A percentile compares a stretch with the other conserved stretches of the same genome.
Evolutionary conservation across 1,140 invertebrate species (phyloP).

Genomic region (Drosophila setifemur): DNA sequence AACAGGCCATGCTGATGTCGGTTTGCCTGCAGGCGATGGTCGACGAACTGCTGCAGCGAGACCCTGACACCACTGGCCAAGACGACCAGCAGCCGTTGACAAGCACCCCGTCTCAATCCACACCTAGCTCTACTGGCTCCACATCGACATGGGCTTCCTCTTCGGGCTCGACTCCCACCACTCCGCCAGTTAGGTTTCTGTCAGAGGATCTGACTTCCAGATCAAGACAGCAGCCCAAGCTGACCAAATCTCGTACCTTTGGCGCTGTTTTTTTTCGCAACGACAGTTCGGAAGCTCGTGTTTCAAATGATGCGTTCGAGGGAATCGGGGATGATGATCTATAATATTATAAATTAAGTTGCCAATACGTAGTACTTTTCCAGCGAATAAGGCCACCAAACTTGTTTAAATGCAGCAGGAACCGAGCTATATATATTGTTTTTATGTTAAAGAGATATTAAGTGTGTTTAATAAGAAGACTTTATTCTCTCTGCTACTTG

Average conservation of each 20-base stretch:
- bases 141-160: slow-evolving; percentile 77
- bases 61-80: slow-evolving; percentile 53
- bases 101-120: slow-evolving; percentile 52
- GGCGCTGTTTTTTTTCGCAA: slow-evolving; percentile 85
- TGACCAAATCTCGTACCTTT: slow-evolving; percentile 81
- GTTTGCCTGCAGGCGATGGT: slow-evolving; percentile 97
- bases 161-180: slow-evolving; percentile 58
- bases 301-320: slow-evolving; percentile 94
- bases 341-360: slow-evolving; percentile 25
- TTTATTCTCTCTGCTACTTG: slow-evolving; percentile 20
- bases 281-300: slow-evolving; percentile 64
- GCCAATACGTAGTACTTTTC: slow-evolving; percentile 28
- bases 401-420: slow-evolving; percentile 9
- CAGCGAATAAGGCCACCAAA: slow-evolving; percentile 25
- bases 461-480: slow-evolving; percentile 30
- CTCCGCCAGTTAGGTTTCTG: slow-evolving; percentile 80
- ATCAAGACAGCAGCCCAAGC: slow-evolving; percentile 79
- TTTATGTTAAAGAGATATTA: slow-evolving; percentile 38
- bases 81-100: slow-evolving; percentile 51
- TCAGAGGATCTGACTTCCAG: slow-evolving; percentile 56
- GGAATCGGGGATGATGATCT: slow-evolving; percentile 95
- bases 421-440: slow-evolving; percentile 10
- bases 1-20: slow-evolving; percentile 97
- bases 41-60: slow-evolving; percentile 91
- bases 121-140: slow-evolving; percentile 67